Evolutionary conservation across 2,888 invertebrate species (phyloP), one percentile per base, ranked within the genome.

Genomic region (Polyploca ridens): DNA sequence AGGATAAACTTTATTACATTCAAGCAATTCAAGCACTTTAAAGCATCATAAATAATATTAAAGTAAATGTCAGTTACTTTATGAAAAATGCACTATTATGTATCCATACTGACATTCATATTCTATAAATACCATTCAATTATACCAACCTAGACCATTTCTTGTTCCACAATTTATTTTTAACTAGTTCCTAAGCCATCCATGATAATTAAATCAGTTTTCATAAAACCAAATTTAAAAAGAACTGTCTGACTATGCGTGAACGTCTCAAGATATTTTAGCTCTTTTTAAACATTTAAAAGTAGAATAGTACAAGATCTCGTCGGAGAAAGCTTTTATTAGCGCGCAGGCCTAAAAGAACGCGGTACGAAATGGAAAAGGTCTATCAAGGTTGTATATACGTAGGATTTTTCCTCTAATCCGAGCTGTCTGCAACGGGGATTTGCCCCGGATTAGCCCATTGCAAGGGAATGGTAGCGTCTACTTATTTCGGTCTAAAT

Each of bases 401-500:
- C 63, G 64, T 60, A 33, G 65, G 62, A 67, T 65, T 63, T 63
- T 54, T 5, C 54, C 62, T 63, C 19, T 65, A 65, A 67, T 65
- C 63, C 63, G 54, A 63, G 54, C 65, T 63, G 64, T 60, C 66
- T 66, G 64, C 66, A 66, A 60, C 44, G 65, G 54, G 67, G 67
- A 64, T 66, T 63, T 60, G 61, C 10, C 19, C 14, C 38, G 38
- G 41, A 61, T 61, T 61, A 61, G 61, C 19, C 13, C 61, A 35
- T 27, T 41, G 19, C 61, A 11, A 60, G 41, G 58, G 38, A 59
- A 35, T 60, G 19, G 38, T 38, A 27, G 44, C 61, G 41, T 61
- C 41, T 61, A 61, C 41, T 59, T 59, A 44, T 61, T 41, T 41
- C 27, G 27, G 61, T 27, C 41, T 54, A 41, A 61, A 61, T 44